A percentile compares a stretch with the other conserved stretches of the same genome.
Evolutionary conservation across 2,888 invertebrate species (phyloP).

Genomic region (Trichogramma dendrolimi): DNA sequence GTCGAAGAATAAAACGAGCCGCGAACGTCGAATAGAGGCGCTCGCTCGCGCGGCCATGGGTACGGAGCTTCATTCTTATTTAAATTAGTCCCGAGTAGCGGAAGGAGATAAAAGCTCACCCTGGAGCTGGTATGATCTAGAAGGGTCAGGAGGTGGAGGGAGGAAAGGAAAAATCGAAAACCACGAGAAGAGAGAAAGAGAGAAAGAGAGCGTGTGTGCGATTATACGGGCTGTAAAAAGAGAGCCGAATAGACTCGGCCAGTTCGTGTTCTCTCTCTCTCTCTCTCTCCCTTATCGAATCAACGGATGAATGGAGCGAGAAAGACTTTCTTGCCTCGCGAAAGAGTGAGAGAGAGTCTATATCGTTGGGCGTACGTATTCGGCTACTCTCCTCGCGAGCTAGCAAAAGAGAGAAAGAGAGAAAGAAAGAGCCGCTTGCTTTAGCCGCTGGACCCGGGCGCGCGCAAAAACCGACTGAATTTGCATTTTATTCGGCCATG

Average conservation of each 20-base stretch:
- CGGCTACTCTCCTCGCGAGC: no score
- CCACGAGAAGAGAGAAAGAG: constrained; percentile 25
- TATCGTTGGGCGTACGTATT: no score
- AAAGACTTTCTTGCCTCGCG: constrained; percentile 33
- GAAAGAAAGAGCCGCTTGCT: constrained; percentile 4
- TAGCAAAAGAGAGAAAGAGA: no score
- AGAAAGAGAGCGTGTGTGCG: no score
- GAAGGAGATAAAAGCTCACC: constrained; percentile 20
- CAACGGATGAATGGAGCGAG: constrained; percentile 41
- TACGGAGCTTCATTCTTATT: constrained; percentile 15
- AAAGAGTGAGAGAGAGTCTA: constrained; percentile 20
- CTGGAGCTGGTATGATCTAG: no score
- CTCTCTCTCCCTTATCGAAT: constrained; percentile 45
- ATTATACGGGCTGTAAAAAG: constrained; percentile 27
- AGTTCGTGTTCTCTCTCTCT: constrained; percentile 12
- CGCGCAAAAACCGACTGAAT: constrained; percentile 48
- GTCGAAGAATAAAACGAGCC: no score
- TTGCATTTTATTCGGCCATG: constrained; percentile 51
- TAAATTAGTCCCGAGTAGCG: constrained; percentile 7
- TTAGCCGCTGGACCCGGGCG: background rate
- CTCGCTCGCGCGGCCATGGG: constrained; percentile 10
- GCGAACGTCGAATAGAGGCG: no score
- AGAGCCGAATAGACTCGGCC: constrained; percentile 30
- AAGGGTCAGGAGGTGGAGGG: background rate
- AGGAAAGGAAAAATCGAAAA: constrained; percentile 30